These are phyloP conservation scores for Metacarcinus magister DNA, from an alignment of 2,888 invertebrate genomes.

Conservation along the genomic window DNA sequence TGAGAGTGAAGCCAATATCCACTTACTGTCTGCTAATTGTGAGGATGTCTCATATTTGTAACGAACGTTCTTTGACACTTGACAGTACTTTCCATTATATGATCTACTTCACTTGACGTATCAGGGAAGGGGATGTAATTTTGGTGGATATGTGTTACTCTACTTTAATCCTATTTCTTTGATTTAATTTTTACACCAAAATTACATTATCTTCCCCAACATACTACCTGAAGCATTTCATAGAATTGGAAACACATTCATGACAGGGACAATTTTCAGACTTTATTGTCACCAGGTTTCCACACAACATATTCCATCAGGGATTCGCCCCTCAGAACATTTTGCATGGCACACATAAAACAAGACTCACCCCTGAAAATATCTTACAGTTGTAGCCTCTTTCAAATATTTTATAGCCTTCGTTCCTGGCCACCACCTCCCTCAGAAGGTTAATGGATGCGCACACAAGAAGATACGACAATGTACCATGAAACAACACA, in stretches of 20 bases:
- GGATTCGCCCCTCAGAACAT: background rate
- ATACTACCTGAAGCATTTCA: slow-evolving; percentile 9
- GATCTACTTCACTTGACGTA: background rate
- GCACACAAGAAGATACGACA: slow-evolving; percentile 83
- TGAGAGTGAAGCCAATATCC: background rate
- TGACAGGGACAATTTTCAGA: background rate
- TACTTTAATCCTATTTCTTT: background rate
- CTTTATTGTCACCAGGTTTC: background rate
- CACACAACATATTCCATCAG: background rate
- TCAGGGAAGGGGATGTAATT: background rate
- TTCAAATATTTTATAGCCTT: slow-evolving; percentile 83
- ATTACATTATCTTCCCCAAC: background rate
- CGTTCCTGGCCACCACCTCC: slow-evolving; percentile 83
- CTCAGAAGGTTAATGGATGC: slow-evolving; percentile 83
- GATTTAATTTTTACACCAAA: background rate
- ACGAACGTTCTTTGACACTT: background rate
- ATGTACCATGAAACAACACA: slow-evolving; percentile 83
- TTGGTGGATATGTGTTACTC: background rate
- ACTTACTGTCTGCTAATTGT: background rate
- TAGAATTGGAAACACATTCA: background rate
- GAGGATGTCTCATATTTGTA: background rate
- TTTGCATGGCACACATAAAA: background rate
- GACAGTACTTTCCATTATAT: background rate
- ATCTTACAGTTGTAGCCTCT: slow-evolving; percentile 83
- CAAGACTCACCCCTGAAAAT: slow-evolving; percentile 84